Conservation (phyloP, 2,888 invertebrate genomes). For the Caenorhabditis sp. region DNA sequence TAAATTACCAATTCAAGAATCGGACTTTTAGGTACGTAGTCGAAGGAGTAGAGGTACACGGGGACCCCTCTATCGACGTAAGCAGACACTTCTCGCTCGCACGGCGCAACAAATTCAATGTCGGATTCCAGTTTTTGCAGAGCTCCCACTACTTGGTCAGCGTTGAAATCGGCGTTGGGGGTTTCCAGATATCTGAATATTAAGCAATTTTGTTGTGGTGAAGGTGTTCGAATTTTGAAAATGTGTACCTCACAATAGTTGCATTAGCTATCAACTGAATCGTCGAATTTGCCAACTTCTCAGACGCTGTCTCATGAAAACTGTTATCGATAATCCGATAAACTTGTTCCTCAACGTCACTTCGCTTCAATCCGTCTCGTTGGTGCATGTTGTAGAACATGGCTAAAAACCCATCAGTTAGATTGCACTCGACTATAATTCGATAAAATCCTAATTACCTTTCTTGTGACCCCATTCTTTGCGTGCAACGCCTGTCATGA, state of each 20-base stretch:
- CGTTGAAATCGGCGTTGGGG: conserved; percentile 65
- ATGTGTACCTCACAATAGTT: conserved; percentile 76
- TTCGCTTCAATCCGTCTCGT: conserved; percentile 71
- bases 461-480: conserved; percentile 83
- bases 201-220: no score
- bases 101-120: conserved; percentile 83
- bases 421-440: conserved; percentile 37
- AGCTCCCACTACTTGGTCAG: conserved; percentile 70
- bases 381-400: conserved; percentile 81
- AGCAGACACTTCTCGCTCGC: conserved; percentile 79
- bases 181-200: conserved; percentile 73
- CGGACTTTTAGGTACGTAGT: conserved; percentile 80
- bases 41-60: conserved; percentile 82
- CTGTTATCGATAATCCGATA: conserved; percentile 78
- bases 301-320: conserved; percentile 70
- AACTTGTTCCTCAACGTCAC: conserved; percentile 78
- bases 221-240: not conserved
- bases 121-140: conserved; percentile 81
- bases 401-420: conserved; percentile 69
- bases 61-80: conserved; percentile 76
- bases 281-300: conserved; percentile 79
- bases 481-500: conserved; percentile 82
- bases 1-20: conserved; percentile 79
- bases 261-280: conserved; percentile 82
- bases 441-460: conserved; percentile 68